Percentiles rank a stretch among this genome's conserved stretches.
Evolutionary conservation across 1,140 invertebrate genomes (phyloP).

Genomic region (Drosophila parabipectinata): DNA sequence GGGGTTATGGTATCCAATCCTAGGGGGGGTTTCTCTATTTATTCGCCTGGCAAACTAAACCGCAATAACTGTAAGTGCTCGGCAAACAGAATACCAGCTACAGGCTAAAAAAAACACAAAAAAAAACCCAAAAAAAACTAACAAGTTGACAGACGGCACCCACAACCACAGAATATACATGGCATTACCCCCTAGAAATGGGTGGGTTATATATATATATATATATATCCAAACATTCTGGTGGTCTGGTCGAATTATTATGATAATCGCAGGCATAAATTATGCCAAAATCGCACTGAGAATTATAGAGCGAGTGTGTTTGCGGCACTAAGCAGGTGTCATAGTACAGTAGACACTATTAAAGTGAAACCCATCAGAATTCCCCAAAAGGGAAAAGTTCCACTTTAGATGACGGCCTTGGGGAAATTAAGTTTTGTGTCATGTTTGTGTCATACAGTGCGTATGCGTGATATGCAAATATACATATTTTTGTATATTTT

Average conservation of each 20-base stretch:
- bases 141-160: slow-evolving; percentile 39
- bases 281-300: slow-evolving; percentile 38
- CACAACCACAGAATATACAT: not conserved
- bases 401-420: slow-evolving; percentile 60
- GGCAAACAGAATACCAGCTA: slow-evolving; percentile 56
- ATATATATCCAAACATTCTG: not conserved
- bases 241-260: slow-evolving; percentile 71
- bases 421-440: slow-evolving; percentile 80
- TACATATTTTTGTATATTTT: not conserved
- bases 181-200: too few relatives aligned
- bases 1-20: slow-evolving; percentile 5
- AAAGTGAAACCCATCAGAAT: not conserved
- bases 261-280: slow-evolving; percentile 78
- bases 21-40: slow-evolving; percentile 44
- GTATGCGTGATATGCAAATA: slow-evolving; percentile 69
- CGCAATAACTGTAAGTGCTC: slow-evolving; percentile 79
- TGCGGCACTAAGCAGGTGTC: not conserved
- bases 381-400: slow-evolving; percentile 10
- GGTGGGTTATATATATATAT: too few relatives aligned
- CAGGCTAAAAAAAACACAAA: slow-evolving; percentile 36
- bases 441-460: slow-evolving; percentile 70
- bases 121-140: slow-evolving; percentile 42
- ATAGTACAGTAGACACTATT: slow-evolving; percentile 14
- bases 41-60: slow-evolving; percentile 74
- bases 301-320: not conserved